phyloP scores from a whole-genome alignment of 2,888 invertebrate species.

The Salpingus planirostris region DNA sequence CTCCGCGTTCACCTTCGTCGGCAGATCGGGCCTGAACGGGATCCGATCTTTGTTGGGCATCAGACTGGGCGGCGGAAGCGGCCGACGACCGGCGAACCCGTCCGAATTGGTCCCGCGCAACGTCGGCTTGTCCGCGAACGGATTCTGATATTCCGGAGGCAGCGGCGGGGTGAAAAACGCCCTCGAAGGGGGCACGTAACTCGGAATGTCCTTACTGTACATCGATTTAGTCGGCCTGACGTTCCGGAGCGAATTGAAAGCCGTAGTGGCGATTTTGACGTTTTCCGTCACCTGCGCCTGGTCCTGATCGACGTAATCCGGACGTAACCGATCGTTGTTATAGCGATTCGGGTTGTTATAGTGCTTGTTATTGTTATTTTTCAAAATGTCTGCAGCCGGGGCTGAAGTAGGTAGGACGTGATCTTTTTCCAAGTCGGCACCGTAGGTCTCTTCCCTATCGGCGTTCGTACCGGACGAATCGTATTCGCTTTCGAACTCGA shows the following conservation, averaged over 20 bases:
- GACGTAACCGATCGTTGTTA: constrained; percentile 39
- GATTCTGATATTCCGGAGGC: constrained; percentile 75
- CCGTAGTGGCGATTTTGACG: constrained; percentile 38
- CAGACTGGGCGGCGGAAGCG: constrained; percentile 74
- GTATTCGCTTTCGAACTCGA: constrained; percentile 18
- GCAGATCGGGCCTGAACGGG: constrained; percentile 64
- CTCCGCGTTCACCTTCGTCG: constrained; percentile 34
- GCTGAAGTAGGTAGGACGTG: constrained; percentile 67
- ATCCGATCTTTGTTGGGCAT: constrained; percentile 77
- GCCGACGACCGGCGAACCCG: constrained; percentile 61
- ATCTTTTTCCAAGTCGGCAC: constrained; percentile 62
- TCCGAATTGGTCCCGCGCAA: constrained; percentile 58
- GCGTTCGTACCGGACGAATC: constrained; percentile 21
- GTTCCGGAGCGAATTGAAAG: constrained; percentile 50
- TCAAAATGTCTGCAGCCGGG: constrained; percentile 68
- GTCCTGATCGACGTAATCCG: constrained; percentile 29
- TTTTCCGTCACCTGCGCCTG: constrained; percentile 35
- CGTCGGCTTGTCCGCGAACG: constrained; percentile 84
- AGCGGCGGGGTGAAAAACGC: constrained; percentile 71
- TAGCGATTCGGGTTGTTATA: constrained; percentile 63
- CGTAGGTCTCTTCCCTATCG: constrained; percentile 45
- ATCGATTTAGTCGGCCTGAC: constrained; percentile 52
- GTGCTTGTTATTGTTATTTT: constrained; percentile 67
- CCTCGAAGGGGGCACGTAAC: constrained; percentile 74
- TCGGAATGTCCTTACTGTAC: constrained; percentile 63